Percentiles rank a stretch among this genome's conserved stretches.
Evolutionary conservation across 1,140 invertebrate species (phyloP).

Genomic region (Orchesella cincta): DNA sequence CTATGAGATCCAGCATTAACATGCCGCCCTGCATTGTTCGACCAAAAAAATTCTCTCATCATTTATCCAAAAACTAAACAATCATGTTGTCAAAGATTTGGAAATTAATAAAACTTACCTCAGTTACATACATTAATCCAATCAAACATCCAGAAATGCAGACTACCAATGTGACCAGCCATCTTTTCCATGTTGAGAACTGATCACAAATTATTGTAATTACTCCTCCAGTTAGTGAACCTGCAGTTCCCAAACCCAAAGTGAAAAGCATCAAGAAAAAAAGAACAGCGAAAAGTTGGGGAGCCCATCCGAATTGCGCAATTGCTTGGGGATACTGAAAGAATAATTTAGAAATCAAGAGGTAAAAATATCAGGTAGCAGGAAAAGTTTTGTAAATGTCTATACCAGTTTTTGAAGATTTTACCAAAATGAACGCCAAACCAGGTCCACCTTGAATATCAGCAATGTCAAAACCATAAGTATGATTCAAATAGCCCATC

Average conservation of each 20-base stretch:
- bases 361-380: too few species aligned
- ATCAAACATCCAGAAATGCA: slow-evolving; percentile 67
- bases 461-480: slow-evolving; percentile 55
- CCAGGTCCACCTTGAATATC: slow-evolving; percentile 66
- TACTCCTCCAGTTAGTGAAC: slow-evolving; percentile 67
- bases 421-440: slow-evolving; percentile 71
- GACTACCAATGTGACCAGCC: slow-evolving; percentile 63
- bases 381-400: not conserved
- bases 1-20: slow-evolving; percentile 5
- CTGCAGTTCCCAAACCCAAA: slow-evolving; percentile 63
- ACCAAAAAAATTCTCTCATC: not conserved
- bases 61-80: not conserved
- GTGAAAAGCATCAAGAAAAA: slow-evolving; percentile 90
- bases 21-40: not conserved
- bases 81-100: not conserved
- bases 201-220: slow-evolving; percentile 71
- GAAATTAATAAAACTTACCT: not conserved
- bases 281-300: slow-evolving; percentile 78
- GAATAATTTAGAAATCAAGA: too few species aligned
- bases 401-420: not conserved
- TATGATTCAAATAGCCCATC: slow-evolving; percentile 62
- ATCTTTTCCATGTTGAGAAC: slow-evolving; percentile 65
- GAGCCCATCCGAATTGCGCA: slow-evolving; percentile 71
- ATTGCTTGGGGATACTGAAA: slow-evolving; percentile 80
- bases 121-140: slow-evolving; percentile 72